A percentile compares a stretch with the other conserved stretches of the same genome.
Evolutionary conservation across 2,113 vertebrate species (phyloP).

Genomic region (Poecile atricapillus): DNA sequence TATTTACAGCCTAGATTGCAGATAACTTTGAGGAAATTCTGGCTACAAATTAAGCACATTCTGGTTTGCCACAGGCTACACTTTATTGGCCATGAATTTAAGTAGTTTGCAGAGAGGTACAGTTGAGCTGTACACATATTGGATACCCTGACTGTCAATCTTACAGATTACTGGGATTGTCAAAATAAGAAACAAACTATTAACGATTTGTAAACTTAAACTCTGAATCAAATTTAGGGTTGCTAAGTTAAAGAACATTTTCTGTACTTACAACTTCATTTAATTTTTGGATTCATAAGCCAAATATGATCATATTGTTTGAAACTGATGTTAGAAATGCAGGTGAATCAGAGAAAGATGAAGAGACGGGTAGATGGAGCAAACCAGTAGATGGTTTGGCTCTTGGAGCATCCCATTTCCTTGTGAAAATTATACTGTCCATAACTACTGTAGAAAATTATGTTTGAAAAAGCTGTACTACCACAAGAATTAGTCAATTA

Average conservation of each 20-base stretch:
- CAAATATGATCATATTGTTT: not conserved
- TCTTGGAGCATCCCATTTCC: not conserved
- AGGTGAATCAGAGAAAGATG: not conserved
- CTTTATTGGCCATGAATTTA: not conserved
- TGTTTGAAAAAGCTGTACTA: not conserved
- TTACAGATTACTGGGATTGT: not conserved
- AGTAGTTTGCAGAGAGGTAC: not conserved
- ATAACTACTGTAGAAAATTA: not conserved
- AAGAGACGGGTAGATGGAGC: not conserved
- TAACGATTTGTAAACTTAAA: not conserved
- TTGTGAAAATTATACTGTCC: not conserved
- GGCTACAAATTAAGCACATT: not conserved
- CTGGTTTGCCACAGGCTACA: not conserved
- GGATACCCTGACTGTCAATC: not conserved
- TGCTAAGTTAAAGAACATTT: not conserved
- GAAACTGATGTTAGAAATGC: not conserved
- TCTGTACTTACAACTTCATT: not conserved
- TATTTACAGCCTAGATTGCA: not conserved
- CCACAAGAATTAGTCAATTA: not conserved
- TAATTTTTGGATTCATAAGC: not conserved
- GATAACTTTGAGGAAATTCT: not conserved
- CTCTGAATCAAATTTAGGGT: not conserved
- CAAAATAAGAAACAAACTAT: not conserved
- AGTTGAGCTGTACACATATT: not conserved
- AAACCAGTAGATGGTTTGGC: not conserved